Evolutionary conservation across 2,113 vertebrate species (phyloP).

Genomic region (Loxodonta africana): DNA sequence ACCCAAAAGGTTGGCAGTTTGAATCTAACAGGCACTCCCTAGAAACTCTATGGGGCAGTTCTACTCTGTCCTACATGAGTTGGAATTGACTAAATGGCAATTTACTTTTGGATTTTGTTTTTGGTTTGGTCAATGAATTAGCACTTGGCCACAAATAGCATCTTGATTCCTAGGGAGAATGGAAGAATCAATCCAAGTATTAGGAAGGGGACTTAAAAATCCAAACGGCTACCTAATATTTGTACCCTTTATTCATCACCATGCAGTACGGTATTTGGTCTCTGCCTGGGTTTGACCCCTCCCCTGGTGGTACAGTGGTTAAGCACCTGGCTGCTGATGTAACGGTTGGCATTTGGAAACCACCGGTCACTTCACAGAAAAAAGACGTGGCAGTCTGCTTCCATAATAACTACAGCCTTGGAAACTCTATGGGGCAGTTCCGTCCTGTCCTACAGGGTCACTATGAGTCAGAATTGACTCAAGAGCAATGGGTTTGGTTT

Average conservation of each 20-base stretch:
- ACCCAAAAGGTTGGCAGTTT: not conserved
- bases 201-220: not conserved
- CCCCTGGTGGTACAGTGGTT: not conserved
- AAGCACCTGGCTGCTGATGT: not conserved
- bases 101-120: not conserved
- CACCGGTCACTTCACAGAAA: not conserved
- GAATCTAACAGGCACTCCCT: not conserved
- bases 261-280: not conserved
- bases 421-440: no score
- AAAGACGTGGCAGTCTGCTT: not conserved
- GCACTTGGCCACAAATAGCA: not conserved
- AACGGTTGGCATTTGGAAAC: not conserved
- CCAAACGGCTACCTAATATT: not conserved
- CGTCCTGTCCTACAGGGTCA: no score
- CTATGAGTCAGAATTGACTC: no score
- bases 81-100: not conserved
- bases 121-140: not conserved
- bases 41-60: not conserved
- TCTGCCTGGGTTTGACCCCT: not conserved
- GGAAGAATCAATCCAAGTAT: not conserved
- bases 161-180: conserved; percentile 19
- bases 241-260: not conserved
- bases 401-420: not conserved
- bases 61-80: not conserved
- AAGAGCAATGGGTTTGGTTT: no score